Evolutionary conservation across 2,888 invertebrate species (phyloP).

Genomic region (Octonoba sinensis): DNA sequence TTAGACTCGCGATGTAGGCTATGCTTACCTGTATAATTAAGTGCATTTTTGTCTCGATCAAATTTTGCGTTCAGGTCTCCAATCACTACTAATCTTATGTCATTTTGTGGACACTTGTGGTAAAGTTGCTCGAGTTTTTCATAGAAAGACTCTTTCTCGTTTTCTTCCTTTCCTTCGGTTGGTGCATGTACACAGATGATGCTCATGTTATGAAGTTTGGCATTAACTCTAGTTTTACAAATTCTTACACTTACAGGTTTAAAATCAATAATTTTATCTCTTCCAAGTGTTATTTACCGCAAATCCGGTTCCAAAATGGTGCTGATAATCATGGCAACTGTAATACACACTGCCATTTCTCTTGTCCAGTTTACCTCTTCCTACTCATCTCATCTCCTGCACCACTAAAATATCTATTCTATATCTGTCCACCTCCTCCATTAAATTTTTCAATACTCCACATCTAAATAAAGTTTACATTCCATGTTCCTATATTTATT

Average conservation of each 20-base stretch:
- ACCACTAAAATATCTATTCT: slow-evolving; percentile 8
- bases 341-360: slow-evolving; percentile 1
- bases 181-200: slow-evolving; percentile 21
- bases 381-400: slow-evolving; percentile 1
- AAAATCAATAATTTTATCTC: slow-evolving; percentile 17
- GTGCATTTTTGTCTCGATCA: too few relatives aligned
- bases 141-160: too few relatives aligned
- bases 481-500: neutral
- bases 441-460: slow-evolving; percentile 19
- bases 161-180: slow-evolving; percentile 5
- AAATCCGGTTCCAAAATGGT: slow-evolving; percentile 13
- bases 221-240: slow-evolving; percentile 5
- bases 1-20: too few relatives aligned
- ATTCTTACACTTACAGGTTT: slow-evolving; percentile 7
- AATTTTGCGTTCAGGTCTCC: too few relatives aligned
- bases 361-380: slow-evolving; percentile 13
- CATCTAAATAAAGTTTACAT: slow-evolving; percentile 5
- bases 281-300: neutral
- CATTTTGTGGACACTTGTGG: too few relatives aligned
- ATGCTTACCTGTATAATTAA: too few relatives aligned
- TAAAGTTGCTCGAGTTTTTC: too few relatives aligned
- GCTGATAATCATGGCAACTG: slow-evolving; percentile 2
- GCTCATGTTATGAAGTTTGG: slow-evolving; percentile 6
- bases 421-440: neutral
- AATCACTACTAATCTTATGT: too few relatives aligned